Evolutionary conservation across 92 coral and sea anemone genomes (phyloP).

Genomic region (Zoanthus gigantus): DNA sequence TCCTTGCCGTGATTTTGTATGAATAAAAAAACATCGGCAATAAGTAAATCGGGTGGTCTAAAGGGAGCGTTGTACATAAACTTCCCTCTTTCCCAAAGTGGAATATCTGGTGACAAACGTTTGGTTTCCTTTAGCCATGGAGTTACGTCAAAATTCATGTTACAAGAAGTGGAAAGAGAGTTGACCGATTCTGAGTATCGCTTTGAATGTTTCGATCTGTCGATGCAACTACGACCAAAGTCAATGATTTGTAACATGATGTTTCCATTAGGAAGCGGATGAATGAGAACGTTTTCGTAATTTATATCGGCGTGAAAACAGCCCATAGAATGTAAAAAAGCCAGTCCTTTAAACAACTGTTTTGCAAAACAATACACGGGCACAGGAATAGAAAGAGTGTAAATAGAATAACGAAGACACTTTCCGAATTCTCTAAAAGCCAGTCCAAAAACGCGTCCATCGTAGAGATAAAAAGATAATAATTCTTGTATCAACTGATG

Average conservation of each 20-base stretch:
- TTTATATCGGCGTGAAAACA: no score
- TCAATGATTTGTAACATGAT: not conserved
- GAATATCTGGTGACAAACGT: not conserved
- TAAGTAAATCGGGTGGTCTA: not conserved
- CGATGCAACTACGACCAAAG: not conserved
- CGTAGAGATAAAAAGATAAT: not conserved
- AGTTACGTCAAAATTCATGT: not conserved
- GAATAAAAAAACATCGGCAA: not conserved
- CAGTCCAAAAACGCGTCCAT: no score
- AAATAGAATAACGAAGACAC: no score
- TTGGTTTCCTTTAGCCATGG: not conserved
- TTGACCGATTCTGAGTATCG: not conserved
- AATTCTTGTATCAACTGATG: not conserved
- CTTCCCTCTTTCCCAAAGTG: not conserved
- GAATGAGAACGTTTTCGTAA: not conserved
- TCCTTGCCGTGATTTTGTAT: not conserved
- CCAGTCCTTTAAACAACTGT: no score
- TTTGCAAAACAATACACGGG: no score
- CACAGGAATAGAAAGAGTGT: no score
- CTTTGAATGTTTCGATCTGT: not conserved
- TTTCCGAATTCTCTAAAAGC: no score
- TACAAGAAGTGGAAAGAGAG: not conserved
- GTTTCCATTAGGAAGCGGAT: not conserved
- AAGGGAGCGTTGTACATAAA: not conserved
- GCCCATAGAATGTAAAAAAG: no score